Base-by-base conservation (phyloP, 2,113 vertebrate genomes). In the Dendropsophus ebraccatus region DNA sequence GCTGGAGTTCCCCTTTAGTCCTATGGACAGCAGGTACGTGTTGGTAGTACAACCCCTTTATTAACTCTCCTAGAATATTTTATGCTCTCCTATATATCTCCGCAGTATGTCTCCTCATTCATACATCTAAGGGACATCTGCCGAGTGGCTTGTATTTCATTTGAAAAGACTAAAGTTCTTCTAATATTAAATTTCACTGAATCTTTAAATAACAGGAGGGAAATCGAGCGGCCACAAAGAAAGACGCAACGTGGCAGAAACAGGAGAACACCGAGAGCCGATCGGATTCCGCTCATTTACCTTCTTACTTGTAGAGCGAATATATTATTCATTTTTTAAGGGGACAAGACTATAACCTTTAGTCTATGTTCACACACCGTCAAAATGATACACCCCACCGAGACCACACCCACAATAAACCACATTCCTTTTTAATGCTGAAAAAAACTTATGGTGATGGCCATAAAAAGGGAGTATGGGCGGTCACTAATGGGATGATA, bases 191-290 rank as follows among this genome's bases (percentile, higher is more conserved):
- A 67, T 74, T 54, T 69, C 47, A 56, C 65, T 49, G 21, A 56
- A 56, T 75, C 30, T 85, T 85, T 85, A 60, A 84, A 72, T 56
- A 65, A 82, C 70, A 65, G 62, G 54, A 56, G 58, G 25, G n/a
- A 41, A 76, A 70, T 23, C 69, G 21, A 47, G 32, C 12, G 47
- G 16, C 21, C 67, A 74, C 85, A 74, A 30, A 30, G 37, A 45
- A n/a, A 13, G 21, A 73, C 35, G 60, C 67, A 58, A 87, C 74
- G 67, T 21, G 25, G 21, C 30, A 79, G 28, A 23, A 9, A n/a
- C 21, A n/a, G 41, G 47, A 62, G 52, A 74, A 74, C 52, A 45
- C 37, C 9, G 69, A 60, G 62, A 60, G 25, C 56, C 60, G 23
- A 73, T 37, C 67, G 14, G 10, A 74, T 21, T 74, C 45, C 28